Evolutionary conservation across 2,113 vertebrate genomes (phyloP).

Genomic region (Brienomyrus longianalis): DNA sequence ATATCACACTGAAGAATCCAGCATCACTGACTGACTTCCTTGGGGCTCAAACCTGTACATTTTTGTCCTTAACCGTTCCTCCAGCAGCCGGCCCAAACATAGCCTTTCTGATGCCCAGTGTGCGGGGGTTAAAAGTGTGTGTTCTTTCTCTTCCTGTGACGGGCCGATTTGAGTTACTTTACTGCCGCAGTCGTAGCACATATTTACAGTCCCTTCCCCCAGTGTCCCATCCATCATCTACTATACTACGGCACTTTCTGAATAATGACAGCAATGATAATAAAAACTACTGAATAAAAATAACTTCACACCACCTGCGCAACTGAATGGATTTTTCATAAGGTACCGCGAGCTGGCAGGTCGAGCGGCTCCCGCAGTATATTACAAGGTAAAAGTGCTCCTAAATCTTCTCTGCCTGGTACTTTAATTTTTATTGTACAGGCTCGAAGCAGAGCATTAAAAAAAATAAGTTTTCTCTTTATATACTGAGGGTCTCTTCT

Average conservation of each 20-base stretch:
- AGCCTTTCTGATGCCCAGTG: constrained; percentile 1
- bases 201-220: constrained; percentile 44
- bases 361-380: constrained; percentile 24
- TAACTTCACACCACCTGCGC: constrained; percentile 37
- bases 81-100: neutral
- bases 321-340: constrained; percentile 38
- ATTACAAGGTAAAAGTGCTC: constrained; percentile 36
- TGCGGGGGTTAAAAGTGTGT: constrained; percentile 14
- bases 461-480: neutral
- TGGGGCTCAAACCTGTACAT: neutral
- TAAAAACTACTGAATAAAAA: constrained; percentile 53
- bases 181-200: constrained; percentile 36
- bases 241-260: constrained; percentile 37
- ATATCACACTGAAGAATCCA: neutral
- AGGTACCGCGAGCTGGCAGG: constrained; percentile 26
- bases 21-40: neutral
- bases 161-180: constrained; percentile 44
- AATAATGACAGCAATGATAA: constrained; percentile 53
- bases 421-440: constrained; percentile 10
- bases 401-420: constrained; percentile 35
- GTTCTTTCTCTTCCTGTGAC: constrained; percentile 43
- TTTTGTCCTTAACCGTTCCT: neutral
- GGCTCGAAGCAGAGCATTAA: neutral
- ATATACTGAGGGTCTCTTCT: neutral
- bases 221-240: constrained; percentile 45